Conservation (phyloP, 2,797 vertebrate genomes). For the Molothrus aeneus region DNA sequence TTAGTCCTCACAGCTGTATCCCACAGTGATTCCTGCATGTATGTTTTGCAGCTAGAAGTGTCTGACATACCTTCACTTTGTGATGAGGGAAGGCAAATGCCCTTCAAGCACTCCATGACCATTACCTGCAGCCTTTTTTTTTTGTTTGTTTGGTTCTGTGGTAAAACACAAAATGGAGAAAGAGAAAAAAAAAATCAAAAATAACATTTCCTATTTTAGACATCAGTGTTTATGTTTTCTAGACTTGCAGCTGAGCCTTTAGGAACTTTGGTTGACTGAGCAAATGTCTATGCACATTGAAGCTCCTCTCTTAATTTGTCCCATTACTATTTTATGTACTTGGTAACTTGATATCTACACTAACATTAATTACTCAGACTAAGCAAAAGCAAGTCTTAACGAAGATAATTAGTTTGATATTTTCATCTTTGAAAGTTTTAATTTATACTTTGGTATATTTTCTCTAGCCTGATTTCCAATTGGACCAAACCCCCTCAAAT, state of each 20-base stretch:
- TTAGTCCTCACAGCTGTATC: neutral
- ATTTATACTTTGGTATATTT: neutral
- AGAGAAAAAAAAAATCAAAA: neutral
- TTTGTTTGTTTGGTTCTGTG: neutral
- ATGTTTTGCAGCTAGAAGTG: neutral
- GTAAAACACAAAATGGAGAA: neutral
- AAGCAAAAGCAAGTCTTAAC: neutral
- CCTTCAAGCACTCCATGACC: neutral
- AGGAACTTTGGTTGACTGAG: neutral
- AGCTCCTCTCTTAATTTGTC: neutral
- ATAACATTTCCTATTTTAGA: neutral
- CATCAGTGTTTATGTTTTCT: neutral
- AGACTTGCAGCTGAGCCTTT: neutral
- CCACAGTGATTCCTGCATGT: neutral
- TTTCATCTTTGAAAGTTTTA: neutral
- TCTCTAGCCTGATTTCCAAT: neutral
- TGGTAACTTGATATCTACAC: neutral
- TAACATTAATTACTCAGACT: neutral
- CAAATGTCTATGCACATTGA: neutral
- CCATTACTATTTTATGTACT: neutral
- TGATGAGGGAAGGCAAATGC: neutral
- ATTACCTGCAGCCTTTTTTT: neutral
- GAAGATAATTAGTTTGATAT: neutral
- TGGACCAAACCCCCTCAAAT: neutral
- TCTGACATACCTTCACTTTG: neutral